These are phyloP conservation scores for Chrysolina oricalcia DNA, from an alignment of 2,888 invertebrate genomes.

Conservation along the genomic window DNA sequence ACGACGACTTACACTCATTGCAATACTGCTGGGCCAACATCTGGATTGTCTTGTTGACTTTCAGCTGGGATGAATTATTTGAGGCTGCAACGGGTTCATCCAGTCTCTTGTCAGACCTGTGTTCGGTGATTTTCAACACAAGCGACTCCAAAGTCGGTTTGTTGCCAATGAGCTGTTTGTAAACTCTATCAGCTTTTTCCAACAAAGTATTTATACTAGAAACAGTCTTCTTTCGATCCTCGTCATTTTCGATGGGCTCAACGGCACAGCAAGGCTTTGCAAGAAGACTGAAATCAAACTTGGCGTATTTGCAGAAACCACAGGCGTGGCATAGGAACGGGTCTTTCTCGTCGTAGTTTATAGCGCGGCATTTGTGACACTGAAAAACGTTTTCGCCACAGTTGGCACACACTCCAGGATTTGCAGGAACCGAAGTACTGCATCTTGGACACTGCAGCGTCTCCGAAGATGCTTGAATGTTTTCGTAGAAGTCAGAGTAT, in stretches of 20 bases:
- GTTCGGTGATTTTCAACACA: conserved; percentile 90
- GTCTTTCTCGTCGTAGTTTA: conserved; percentile 99
- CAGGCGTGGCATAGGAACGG: conserved; percentile 99
- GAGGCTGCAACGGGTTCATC: conserved; percentile 70
- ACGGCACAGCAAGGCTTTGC: conserved; percentile 96
- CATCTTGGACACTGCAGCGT: conserved; percentile 80
- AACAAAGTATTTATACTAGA: conserved; percentile 91
- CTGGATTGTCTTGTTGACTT: conserved; percentile 94
- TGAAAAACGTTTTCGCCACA: conserved; percentile 99
- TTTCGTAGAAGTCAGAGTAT: conserved; percentile 98
- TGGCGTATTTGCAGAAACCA: conserved; percentile 99
- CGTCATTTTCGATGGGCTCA: conserved; percentile 97
- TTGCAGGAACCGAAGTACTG: conserved; percentile 96
- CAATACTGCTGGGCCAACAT: conserved; percentile 96
- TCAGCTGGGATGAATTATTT: conserved; percentile 67
- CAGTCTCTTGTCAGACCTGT: conserved; percentile 81
- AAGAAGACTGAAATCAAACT: conserved; percentile 95
- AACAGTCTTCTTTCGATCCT: conserved; percentile 96
- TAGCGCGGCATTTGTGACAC: conserved; percentile 98
- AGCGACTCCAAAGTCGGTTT: conserved; percentile 92
- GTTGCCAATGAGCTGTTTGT: conserved; percentile 91
- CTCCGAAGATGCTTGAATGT: conserved; percentile 93
- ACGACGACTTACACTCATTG: conserved; percentile 93
- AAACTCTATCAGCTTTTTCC: conserved; percentile 95
- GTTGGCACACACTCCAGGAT: conserved; percentile 97